These are phyloP conservation scores for Alauda arvensis DNA, from an alignment of 2,797 vertebrate species.

Conservation along the genomic window DNA sequence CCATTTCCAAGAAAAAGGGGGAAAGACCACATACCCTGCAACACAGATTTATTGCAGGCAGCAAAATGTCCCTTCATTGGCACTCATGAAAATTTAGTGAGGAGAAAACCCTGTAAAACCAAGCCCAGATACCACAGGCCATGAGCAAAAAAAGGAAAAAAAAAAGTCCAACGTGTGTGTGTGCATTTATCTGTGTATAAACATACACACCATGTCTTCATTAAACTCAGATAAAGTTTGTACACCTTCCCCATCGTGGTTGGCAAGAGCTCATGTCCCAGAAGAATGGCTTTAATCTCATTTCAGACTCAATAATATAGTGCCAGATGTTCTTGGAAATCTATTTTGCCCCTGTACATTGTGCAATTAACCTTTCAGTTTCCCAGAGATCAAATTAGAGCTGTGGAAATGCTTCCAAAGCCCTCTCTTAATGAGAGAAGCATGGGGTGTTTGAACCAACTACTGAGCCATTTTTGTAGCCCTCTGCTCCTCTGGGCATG, in stretches of 20 bases:
- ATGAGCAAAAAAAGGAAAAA: not conserved
- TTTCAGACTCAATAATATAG: conserved; percentile 51
- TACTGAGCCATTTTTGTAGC: conserved; percentile 24
- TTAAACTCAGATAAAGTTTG: conserved; percentile 50
- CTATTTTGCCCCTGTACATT: conserved; percentile 59
- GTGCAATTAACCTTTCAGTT: conserved; percentile 66
- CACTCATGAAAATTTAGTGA: not conserved
- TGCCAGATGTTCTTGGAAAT: conserved; percentile 67
- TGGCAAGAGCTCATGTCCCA: conserved; percentile 45
- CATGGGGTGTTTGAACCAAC: conserved; percentile 33
- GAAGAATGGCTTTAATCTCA: conserved; percentile 59
- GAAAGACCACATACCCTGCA: not conserved
- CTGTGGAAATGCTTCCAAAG: conserved; percentile 59
- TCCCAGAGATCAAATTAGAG: conserved; percentile 59
- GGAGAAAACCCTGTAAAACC: conserved; percentile 4
- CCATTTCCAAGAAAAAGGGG: not conserved
- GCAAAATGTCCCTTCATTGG: not conserved
- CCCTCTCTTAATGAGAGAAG: conserved; percentile 34
- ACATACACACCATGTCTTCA: conserved; percentile 34
- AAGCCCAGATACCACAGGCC: not conserved
- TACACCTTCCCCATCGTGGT: conserved; percentile 33
- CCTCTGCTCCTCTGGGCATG: conserved; percentile 10
- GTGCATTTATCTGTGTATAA: not conserved
- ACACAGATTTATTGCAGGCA: not conserved
- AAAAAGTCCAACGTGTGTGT: accelerated